Evolutionary conservation across 2,888 invertebrate species (phyloP).

Genomic region (Isoperla grammatica): DNA sequence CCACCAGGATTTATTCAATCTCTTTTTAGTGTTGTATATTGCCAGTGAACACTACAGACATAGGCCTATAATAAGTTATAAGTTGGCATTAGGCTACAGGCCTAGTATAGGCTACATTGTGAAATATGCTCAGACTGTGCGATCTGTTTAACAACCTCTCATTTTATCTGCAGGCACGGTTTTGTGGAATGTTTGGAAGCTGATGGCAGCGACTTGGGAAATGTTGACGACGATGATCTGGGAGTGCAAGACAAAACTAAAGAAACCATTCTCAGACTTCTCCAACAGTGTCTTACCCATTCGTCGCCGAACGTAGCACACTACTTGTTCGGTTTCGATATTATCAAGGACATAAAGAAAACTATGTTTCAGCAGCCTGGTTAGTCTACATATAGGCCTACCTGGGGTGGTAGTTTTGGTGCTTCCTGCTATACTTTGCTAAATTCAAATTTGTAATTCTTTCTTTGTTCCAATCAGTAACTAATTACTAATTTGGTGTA

Average conservation of each 20-base stretch:
- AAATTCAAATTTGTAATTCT: not conserved
- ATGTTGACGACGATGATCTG: conserved; percentile 41
- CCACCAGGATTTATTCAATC: too few relatives aligned
- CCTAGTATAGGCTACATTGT: too few relatives aligned
- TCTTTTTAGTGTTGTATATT: too few relatives aligned
- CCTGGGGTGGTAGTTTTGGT: too few relatives aligned
- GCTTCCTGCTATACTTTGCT: not conserved
- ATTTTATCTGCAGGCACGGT: conserved; percentile 50
- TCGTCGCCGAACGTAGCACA: conserved; percentile 83
- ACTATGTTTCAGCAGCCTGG: conserved; percentile 77
- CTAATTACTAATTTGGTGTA: not conserved
- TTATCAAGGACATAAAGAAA: conserved; percentile 67
- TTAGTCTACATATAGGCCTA: conserved; percentile 20
- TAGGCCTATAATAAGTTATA: too few relatives aligned
- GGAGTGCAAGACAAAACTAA: conserved; percentile 48
- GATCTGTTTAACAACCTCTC: too few relatives aligned
- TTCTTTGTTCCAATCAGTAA: not conserved
- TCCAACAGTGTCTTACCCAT: conserved; percentile 71
- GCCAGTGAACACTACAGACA: too few relatives aligned
- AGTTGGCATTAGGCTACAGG: too few relatives aligned
- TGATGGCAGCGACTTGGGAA: conserved; percentile 41
- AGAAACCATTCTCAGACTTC: conserved; percentile 64
- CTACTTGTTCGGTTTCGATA: conserved; percentile 81
- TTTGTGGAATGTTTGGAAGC: conserved; percentile 86
- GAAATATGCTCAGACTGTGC: too few relatives aligned